Evolutionary conservation across 2,113 vertebrate genomes (phyloP).

Genomic region (Corythaeola cristata): DNA sequence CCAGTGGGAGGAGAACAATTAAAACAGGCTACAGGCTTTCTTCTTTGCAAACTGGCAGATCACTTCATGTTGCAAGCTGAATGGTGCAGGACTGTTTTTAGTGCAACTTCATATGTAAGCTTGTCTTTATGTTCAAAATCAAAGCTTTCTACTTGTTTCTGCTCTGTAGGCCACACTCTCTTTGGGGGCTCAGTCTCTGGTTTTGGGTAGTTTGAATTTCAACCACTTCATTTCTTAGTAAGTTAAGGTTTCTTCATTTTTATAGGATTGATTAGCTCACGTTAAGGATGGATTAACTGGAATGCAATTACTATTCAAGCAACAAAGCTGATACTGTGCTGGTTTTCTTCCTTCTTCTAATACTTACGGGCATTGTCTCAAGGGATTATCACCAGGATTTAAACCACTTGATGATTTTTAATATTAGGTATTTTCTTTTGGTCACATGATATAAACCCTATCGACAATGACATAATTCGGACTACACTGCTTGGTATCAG

Average conservation of each 20-base stretch:
- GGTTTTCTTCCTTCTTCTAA: not conserved
- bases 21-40: not conserved
- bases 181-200: constrained; percentile 49
- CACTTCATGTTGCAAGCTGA: not conserved
- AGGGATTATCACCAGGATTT: not conserved
- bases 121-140: not conserved
- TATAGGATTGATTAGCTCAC: not conserved
- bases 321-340: not conserved
- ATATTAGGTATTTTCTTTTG: not conserved
- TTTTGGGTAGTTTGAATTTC: constrained; percentile 59
- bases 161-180: constrained; percentile 28
- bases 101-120: not conserved
- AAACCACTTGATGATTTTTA: not conserved
- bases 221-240: constrained; percentile 72
- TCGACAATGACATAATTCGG: not conserved
- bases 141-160: not conserved
- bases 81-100: not conserved
- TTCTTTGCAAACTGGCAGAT: not conserved
- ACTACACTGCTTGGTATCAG: not conserved
- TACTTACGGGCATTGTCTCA: not conserved
- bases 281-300: not conserved
- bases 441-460: not conserved
- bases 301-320: not conserved
- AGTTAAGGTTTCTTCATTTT: not conserved
- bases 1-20: not conserved